These are phyloP conservation scores for Hypsopygia costalis DNA, from an alignment of 2,888 invertebrate species.

Conservation along the genomic window DNA sequence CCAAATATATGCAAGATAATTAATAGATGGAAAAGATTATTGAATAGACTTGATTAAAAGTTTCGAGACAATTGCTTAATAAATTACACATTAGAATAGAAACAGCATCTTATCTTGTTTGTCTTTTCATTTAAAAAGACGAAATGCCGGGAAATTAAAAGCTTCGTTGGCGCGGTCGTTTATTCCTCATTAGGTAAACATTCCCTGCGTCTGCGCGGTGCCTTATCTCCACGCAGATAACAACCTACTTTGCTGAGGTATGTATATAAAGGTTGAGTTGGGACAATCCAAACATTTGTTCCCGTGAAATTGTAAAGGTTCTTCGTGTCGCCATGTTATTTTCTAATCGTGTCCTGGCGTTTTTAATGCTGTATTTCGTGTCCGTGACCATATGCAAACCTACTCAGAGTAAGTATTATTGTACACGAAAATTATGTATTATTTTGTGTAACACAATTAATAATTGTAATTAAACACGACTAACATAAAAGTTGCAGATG, in stretches of 20 bases:
- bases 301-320: constrained; percentile 30
- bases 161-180: constrained; percentile 43
- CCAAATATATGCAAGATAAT: too few species aligned
- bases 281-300: constrained; percentile 58
- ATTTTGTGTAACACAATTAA: constrained; percentile 4
- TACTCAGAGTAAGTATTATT: constrained; percentile 50
- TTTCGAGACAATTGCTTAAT: too few species aligned
- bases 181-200: constrained; percentile 71
- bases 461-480: constrained; percentile 7
- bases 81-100: too few species aligned
- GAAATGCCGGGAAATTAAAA: constrained; percentile 40
- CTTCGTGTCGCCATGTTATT: constrained; percentile 41
- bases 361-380: constrained; percentile 41
- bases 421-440: not conserved
- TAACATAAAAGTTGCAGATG: constrained; percentile 44
- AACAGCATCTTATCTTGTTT: constrained; percentile 20
- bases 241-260: constrained; percentile 37
- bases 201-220: constrained; percentile 50
- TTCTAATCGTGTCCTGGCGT: constrained; percentile 34
- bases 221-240: constrained; percentile 67
- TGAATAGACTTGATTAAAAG: too few species aligned
- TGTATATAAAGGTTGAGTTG: constrained; percentile 54
- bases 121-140: constrained; percentile 19
- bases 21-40: too few species aligned
- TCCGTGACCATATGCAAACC: constrained; percentile 50